Base-by-base conservation (phyloP, 2,888 invertebrate genomes). In the Heliconius erato region DNA sequence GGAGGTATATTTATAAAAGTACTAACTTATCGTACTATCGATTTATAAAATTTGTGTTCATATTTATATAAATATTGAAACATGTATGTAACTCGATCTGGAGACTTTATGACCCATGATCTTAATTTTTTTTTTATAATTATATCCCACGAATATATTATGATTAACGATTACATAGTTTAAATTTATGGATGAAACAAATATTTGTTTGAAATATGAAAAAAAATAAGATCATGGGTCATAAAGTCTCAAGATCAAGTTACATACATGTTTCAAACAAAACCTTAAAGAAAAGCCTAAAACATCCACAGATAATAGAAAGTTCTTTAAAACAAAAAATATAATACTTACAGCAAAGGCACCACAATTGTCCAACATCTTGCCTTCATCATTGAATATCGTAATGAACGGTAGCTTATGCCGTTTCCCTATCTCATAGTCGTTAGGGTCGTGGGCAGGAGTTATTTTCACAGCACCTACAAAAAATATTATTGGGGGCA, bases 381-480 rank as follows among this genome's bases (percentile, higher is more conserved):
- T 96, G n/a, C 99, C 99, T 85, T 98, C 97, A 88, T 99, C 99
- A 88, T 98, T 98, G 85, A 99, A 97, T 82, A 99, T 98, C 65
- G 97, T 99, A 86, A 99, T 96, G 91, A 98, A 98, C 0, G 98
- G 97, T 85, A 99, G 95, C 86, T 97, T 97, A 92, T 99, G 99
- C 12, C 99, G 97, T 90, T 98, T 98, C 65, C 98, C 99, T 71
- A 99, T 98, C 90, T 99, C 99, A 92, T 99, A 99, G 96, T 99
- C 99, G 90, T 98, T 98, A 63, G 97, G 98, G 93, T 99, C 99
- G 93, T 99, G 99, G 3, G 99, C 99, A 0, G 99, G 99, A 1
- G 99, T 99, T 84, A 99, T 98, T 96, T 99, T 99, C 0, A 99
- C 99, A 83, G 99, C 99, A 87, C 99, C 98, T 98, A 49, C 1